Conservation (phyloP, 2,113 vertebrate species). For the Etheostoma spectabile region DNA sequence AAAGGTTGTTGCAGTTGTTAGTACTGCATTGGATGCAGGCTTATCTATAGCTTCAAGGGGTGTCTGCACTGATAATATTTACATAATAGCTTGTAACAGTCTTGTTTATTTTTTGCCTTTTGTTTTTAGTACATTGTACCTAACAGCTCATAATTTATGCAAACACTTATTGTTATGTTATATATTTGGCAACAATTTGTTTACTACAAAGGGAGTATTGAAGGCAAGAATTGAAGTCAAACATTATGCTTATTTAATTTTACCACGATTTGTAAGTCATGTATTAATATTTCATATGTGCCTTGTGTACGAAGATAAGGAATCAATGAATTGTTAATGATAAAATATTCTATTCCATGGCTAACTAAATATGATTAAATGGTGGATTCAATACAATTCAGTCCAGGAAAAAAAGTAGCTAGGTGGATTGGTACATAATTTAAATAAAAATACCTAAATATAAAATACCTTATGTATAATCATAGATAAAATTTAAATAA, state of each 20-base stretch:
- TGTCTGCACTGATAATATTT: not conserved
- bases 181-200: not conserved
- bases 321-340: not conserved
- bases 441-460: no score
- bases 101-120: not conserved
- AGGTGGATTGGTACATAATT: not conserved
- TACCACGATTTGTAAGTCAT: not conserved
- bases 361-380: not conserved
- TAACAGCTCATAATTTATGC: not conserved
- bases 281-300: not conserved
- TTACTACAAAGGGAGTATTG: not conserved
- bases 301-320: not conserved
- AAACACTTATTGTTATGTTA: not conserved
- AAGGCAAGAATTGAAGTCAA: not conserved
- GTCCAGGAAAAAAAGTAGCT: not conserved
- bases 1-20: conserved; percentile 6
- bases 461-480: no score
- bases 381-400: not conserved
- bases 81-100: not conserved
- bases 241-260: not conserved
- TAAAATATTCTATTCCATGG: not conserved
- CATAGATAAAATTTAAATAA: no score
- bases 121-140: not conserved
- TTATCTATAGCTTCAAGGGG: not conserved
- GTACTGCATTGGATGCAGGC: not conserved